Evolutionary conservation across 2,797 vertebrate species (phyloP).

Genomic region (Sorex maritimensis): DNA sequence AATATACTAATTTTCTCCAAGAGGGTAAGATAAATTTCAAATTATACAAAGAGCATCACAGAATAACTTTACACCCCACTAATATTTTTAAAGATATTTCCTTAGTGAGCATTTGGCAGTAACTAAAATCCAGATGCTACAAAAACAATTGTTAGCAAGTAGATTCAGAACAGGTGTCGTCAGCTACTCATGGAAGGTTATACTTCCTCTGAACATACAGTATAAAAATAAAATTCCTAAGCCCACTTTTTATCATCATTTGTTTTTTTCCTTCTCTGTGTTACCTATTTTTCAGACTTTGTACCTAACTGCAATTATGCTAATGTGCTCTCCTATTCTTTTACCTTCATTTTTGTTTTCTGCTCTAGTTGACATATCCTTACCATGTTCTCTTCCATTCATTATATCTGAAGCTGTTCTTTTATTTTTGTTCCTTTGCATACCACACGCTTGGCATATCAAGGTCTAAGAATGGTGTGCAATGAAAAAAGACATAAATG

Average conservation of each 20-base stretch:
- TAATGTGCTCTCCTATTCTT: accelerated
- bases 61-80: not conserved
- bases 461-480: not conserved
- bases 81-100: not conserved
- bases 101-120: not conserved
- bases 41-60: not conserved
- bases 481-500: not conserved
- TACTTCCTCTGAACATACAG: not conserved
- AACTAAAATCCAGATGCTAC: conserved; percentile 6
- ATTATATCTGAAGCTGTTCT: not conserved
- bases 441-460: not conserved
- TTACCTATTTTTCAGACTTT: not conserved
- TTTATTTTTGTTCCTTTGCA: not conserved
- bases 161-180: conserved; percentile 1
- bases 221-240: conserved; percentile 25
- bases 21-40: not conserved
- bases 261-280: not conserved
- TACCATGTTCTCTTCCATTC: accelerated
- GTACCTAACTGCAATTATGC: not conserved
- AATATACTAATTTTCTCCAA: not conserved
- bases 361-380: not conserved
- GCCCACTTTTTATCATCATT: not conserved
- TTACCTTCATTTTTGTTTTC: not conserved
- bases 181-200: not conserved
- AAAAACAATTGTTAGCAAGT: not conserved